A percentile compares a stretch with the other conserved stretches of the same genome.
Evolutionary conservation across 64 coral and sea anemone genomes (phyloP).

Genomic region (Pocillopora damicornis): DNA sequence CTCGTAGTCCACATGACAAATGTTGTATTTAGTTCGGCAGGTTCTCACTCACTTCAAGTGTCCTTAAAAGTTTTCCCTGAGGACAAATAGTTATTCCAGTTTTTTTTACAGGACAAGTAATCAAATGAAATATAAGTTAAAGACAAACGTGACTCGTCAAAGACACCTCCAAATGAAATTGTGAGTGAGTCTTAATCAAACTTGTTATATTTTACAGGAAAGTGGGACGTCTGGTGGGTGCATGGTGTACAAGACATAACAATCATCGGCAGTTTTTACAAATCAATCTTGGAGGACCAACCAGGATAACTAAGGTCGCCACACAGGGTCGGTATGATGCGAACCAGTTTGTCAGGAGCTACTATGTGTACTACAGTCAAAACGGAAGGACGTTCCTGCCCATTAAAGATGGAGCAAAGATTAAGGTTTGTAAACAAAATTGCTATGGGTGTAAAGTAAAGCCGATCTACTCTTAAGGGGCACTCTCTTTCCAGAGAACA

Average conservation of each 20-base stretch:
- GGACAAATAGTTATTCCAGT: too few relatives aligned
- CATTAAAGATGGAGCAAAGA: slow-evolving; percentile 40
- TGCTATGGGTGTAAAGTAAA: not conserved
- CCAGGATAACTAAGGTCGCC: slow-evolving; percentile 50
- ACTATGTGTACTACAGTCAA: slow-evolving; percentile 37
- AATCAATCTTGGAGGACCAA: slow-evolving; percentile 32
- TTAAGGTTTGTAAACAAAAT: slow-evolving; percentile 39
- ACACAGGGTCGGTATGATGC: slow-evolving; percentile 52
- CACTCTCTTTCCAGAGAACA: too few relatives aligned
- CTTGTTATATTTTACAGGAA: not conserved
- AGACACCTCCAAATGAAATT: too few relatives aligned
- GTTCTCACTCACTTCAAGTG: too few relatives aligned
- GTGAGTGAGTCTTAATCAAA: too few relatives aligned
- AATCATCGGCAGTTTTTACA: slow-evolving; percentile 47
- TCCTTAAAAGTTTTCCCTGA: too few relatives aligned
- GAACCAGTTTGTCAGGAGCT: slow-evolving; percentile 54
- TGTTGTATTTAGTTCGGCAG: too few relatives aligned
- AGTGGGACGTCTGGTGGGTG: not conserved
- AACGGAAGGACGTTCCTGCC: slow-evolving; percentile 51
- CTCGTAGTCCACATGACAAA: too few relatives aligned
- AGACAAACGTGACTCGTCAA: too few relatives aligned
- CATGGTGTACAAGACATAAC: slow-evolving; percentile 37
- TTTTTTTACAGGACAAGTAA: too few relatives aligned
- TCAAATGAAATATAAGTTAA: not conserved
- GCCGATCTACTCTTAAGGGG: too few relatives aligned